phyloP scores from a whole-genome alignment of 1,140 invertebrate species.

The Cyrtorhinus lividipennis region DNA sequence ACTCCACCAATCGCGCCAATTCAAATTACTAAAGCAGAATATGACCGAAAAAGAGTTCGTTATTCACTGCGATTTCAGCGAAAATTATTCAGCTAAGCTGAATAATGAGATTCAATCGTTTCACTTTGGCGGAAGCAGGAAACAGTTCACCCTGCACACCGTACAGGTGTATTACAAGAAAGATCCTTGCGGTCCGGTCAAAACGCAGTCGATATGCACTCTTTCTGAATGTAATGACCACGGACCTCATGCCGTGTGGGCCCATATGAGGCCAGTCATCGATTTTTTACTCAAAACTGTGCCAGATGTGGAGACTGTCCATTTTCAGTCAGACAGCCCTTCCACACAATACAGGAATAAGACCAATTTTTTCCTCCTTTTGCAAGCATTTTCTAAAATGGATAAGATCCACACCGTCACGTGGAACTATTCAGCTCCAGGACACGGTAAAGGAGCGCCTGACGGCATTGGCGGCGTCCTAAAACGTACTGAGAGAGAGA shows the following conservation, averaged over 20 bases:
- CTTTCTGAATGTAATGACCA: slow-evolving; percentile 28
- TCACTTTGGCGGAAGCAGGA: slow-evolving; percentile 26
- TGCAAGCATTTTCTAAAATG: background rate
- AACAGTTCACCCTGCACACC: slow-evolving; percentile 29
- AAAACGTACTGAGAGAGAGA: too few species aligned
- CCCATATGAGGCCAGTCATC: slow-evolving; percentile 27
- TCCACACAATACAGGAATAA: slow-evolving; percentile 20
- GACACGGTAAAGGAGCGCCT: slow-evolving; percentile 29
- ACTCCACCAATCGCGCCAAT: background rate
- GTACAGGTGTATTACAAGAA: slow-evolving; percentile 25
- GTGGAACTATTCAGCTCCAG: slow-evolving; percentile 29
- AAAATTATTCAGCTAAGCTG: slow-evolving; percentile 29
- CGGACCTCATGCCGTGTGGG: slow-evolving; percentile 28
- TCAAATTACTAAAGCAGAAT: background rate
- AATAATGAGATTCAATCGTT: slow-evolving; percentile 27
- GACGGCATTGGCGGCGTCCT: slow-evolving; percentile 31
- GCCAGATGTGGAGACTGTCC: slow-evolving; percentile 8
- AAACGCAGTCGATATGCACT: slow-evolving; percentile 26
- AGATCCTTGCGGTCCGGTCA: slow-evolving; percentile 5
- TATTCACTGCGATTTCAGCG: slow-evolving; percentile 28
- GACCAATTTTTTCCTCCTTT: slow-evolving; percentile 16
- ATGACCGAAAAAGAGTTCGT: slow-evolving; percentile 20
- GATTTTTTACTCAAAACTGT: slow-evolving; percentile 6
- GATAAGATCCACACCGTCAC: slow-evolving; percentile 14
- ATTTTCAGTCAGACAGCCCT: slow-evolving; percentile 16